Base-by-base conservation (phyloP, 2,888 invertebrate species). In the Polydrusus pterygomalis region DNA sequence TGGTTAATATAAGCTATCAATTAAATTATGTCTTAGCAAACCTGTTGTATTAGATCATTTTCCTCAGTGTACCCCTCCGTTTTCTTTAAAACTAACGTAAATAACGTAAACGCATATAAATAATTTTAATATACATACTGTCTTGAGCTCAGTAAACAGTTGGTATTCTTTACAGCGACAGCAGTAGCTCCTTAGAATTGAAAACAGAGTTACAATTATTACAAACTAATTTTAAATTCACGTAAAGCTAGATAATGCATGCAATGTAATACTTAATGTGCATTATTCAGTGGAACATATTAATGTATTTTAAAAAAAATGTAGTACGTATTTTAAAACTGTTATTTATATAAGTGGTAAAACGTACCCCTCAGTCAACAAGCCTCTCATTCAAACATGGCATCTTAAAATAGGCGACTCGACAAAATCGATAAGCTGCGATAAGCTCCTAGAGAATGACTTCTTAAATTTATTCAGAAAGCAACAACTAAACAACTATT, bases 401-500 rank as follows among this genome's bases (percentile, higher is more conserved):
- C 40, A 40, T 40, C 40, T 40, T 40, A 40, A 40, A 40, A 40
- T 45, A 13, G 5, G 25, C n/a, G 45, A 6, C 45, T 13, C 45
- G 45, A 40, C n/a, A n/a, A 45, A n/a, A 51, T 20, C 18, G n/a
- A 51, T 20, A 51, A 20, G 10, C 51, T 10, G 20, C 51, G n/a
- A 51, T 51, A 54, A 54, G 11, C 20, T 3, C 25, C n/a, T 3
- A 0, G 25, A 20, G 13, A 54, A 54, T 25, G 54, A 25, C 54
- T 30, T 13, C n/a, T 25, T 25, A 51, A 18, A 51, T 20, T 20
- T 20, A 51, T 51, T 20, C 51, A 7, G 15, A 38, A 60, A 30
- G 45, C 49, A 47, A 47, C 47, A 64, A 64, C 47, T 49, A 64
- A 47, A 18, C 64, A 47, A 47, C 64, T 47, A 49, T 64, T 49